Evolutionary conservation across 1,140 invertebrate genomes (phyloP), one percentile per base, ranked within the genome.

Genomic region (Drosophila chauvacae): DNA sequence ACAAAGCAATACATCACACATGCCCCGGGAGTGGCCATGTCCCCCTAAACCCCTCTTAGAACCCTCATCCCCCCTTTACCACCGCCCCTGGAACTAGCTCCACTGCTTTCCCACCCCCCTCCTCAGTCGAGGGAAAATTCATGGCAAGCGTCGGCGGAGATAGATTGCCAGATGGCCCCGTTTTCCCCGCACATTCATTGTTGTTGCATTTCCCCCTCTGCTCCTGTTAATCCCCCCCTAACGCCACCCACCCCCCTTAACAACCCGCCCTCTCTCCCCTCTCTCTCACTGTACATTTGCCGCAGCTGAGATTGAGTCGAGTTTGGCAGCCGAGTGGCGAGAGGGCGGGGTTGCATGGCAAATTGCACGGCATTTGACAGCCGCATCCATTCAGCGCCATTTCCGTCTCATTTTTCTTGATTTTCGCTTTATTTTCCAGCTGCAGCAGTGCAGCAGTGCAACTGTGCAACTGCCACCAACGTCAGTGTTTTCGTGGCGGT

Each of bases 1-100:
- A 77, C 84, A 87, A 88, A 83, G 84, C 84, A 87, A 87, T 87
- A 88, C 84, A 87, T 87, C 84, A 87, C 84, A 84, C 65, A 88
- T 76, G 70, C 74, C 55, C 42, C 45, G 62, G 20, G 18, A 14
- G 39, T 39, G 35, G 16, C 16, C 45, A 7, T 10, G 11, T 4
- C 26, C 26, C 47, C 47, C 14, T 23, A 28, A 45, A 1, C 3
- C 14, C 48, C 44, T 11, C 44, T 14, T 28, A 28, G 5, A 28
- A 28, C 26, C 26, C 26, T 23, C 23, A 23, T 23, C 23, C 13
- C 13, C 35, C 4, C 35, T 37, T 13, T 6, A 3, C 13, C 18
- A 16, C 1, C 16, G 2, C 39, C 37, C 30, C 26, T 4, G 9
- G 9, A 47, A 35, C 18, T 14, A 26, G 26, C 18, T 20, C 26